Base-by-base conservation (phyloP, 2,888 invertebrate genomes). In the Clusia tigrina region DNA sequence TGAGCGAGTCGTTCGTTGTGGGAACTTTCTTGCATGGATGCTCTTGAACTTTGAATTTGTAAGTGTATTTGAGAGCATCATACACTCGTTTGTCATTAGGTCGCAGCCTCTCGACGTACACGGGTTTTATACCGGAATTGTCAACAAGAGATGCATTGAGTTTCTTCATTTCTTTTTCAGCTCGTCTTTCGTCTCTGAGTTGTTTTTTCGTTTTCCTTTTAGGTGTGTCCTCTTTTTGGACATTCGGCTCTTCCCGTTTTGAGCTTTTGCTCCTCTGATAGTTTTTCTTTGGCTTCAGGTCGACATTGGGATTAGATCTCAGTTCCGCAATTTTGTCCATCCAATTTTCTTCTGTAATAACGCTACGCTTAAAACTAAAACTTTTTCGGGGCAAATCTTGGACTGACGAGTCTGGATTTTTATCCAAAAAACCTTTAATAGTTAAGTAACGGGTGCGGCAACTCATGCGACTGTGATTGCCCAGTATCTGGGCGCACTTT, bases 391-490 rank as follows among this genome's bases (percentile, higher is more conserved):
- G 83, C 37, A 83, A 65, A 58, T 81, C 74, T 0, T 72, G 65
- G 1, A 83, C 53, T 0, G 62, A 72, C 15, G 73, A 71, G 18
- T 84, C 70, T 0, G 87, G 88, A 79, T 88, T 75, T 23, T 82
- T 80, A 60, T 83, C 80, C 55, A 88, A 80, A 83, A 86, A 88
- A 63, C 81, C 84, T 54, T 83, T 73, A n/a, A 90, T 85, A 0
- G 86, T 86, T 0, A 79, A 52, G 74, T 87, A 88, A 23, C 91
- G 86, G 56, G 89, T 87, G 38, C 91, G 85, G 55, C 90, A 83
- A 71, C 89, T 86, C 1, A 85, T 85, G 51, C 90, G 83, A 37
- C 85, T 85, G 72, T 88, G 88, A 2, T 86, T 85, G 6, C 85
- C 83, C 63, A 91, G 85, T 66, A 81, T 74, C 54, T 83, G 79